Conservation (phyloP, 2,888 invertebrate genomes). For the Lochmaea crataegi region DNA sequence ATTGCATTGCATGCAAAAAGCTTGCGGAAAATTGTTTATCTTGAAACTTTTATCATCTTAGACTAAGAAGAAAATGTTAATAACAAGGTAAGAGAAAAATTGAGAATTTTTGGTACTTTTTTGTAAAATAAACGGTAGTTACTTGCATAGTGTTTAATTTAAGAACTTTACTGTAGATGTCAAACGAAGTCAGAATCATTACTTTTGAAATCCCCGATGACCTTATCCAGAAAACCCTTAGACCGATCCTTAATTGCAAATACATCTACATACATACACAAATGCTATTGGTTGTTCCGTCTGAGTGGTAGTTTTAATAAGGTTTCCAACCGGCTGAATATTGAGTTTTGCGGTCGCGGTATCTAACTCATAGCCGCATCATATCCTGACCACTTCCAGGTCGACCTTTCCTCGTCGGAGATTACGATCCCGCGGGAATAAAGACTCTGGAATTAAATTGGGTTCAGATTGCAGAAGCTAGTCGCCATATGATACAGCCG, state of each 20-base stretch:
- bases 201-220: constrained; percentile 22
- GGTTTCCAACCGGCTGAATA: constrained; percentile 67
- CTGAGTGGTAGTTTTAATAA: constrained; percentile 66
- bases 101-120: no score
- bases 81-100: no score
- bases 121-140: no score
- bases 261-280: constrained; percentile 60
- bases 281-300: constrained; percentile 56
- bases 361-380: constrained; percentile 52
- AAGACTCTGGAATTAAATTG: constrained; percentile 66
- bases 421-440: constrained; percentile 64
- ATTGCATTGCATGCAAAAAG: no score
- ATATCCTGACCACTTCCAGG: constrained; percentile 64
- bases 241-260: constrained; percentile 55
- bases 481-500: constrained; percentile 31
- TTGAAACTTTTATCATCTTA: no score
- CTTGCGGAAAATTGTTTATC: no score
- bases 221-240: constrained; percentile 20
- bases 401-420: constrained; percentile 64
- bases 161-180: background rate
- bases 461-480: constrained; percentile 64
- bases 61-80: no score
- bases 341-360: constrained; percentile 63
- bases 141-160: background rate
- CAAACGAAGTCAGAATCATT: constrained; percentile 13